These are phyloP conservation scores for Nothoprocta pentlandii DNA, from an alignment of 2,113 vertebrate species.

Conservation along the genomic window DNA sequence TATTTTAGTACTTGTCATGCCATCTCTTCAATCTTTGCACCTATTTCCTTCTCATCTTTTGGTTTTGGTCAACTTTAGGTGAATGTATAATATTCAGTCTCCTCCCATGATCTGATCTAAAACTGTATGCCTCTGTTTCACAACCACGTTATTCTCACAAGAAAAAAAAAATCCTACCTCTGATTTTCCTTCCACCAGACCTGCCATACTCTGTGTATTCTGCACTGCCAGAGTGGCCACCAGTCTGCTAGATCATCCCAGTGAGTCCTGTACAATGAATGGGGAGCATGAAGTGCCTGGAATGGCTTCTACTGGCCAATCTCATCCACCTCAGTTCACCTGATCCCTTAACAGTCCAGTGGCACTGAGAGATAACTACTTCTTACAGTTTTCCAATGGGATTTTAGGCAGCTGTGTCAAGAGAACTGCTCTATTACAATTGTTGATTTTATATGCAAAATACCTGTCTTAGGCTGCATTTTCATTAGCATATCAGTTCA, in stretches of 20 bases:
- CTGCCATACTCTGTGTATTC: not conserved
- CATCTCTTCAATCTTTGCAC: not conserved
- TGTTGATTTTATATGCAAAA: slow-evolving; percentile 41
- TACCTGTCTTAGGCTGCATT: slow-evolving; percentile 15
- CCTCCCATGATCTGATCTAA: not conserved
- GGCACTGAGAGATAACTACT: not conserved
- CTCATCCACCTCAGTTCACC: not conserved
- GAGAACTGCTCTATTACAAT: slow-evolving; percentile 15
- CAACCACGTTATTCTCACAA: not conserved
- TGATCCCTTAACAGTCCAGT: slow-evolving; percentile 24
- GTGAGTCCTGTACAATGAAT: not conserved
- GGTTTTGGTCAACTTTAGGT: not conserved
- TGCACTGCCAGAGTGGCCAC: not conserved
- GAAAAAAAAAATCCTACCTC: not conserved
- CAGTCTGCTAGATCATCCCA: not conserved
- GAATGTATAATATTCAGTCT: not conserved
- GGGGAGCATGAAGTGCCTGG: not conserved
- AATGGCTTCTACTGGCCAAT: slow-evolving; percentile 29
- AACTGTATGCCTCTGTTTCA: not conserved
- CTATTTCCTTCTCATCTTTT: not conserved
- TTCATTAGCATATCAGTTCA: slow-evolving; percentile 29
- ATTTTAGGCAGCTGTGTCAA: slow-evolving; percentile 44
- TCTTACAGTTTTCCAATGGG: not conserved
- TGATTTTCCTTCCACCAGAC: not conserved
- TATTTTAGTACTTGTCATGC: not conserved